Percentiles rank a stretch among this genome's conserved stretches.
These are phyloP conservation scores for Sarcophaga rosellei DNA, from an alignment of 2,888 invertebrate genomes.

Conservation along the genomic window DNA sequence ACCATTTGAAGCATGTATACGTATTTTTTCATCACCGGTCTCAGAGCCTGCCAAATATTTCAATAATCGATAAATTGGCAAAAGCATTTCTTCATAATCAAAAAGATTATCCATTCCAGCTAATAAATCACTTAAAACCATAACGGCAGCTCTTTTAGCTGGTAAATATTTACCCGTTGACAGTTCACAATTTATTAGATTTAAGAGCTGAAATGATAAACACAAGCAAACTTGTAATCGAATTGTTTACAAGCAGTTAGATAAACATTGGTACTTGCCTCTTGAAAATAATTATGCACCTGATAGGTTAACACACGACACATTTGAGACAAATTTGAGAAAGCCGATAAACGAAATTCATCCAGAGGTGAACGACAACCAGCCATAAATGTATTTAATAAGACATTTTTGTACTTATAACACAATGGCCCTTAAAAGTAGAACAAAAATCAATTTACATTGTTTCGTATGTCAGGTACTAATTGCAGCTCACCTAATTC, in stretches of 20 bases:
- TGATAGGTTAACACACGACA: constrained; percentile 78
- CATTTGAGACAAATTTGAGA: constrained; percentile 79
- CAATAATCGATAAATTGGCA: constrained; percentile 79
- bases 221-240: no score
- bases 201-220: constrained; percentile 69
- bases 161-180: constrained; percentile 78
- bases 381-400: constrained; percentile 78
- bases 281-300: constrained; percentile 80
- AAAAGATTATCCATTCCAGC: constrained; percentile 79
- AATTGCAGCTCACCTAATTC: constrained; percentile 74
- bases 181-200: constrained; percentile 76
- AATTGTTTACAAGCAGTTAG: no score
- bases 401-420: constrained; percentile 77
- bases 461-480: neutral
- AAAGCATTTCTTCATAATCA: constrained; percentile 78
- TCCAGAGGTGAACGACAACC: constrained; percentile 75
- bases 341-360: constrained; percentile 80
- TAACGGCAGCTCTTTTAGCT: constrained; percentile 78
- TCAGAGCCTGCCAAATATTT: constrained; percentile 75
- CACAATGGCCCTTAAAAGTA: constrained; percentile 75
- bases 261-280: constrained; percentile 70
- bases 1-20: constrained; percentile 79
- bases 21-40: constrained; percentile 75
- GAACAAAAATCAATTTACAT: constrained; percentile 3
- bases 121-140: constrained; percentile 78